Conservation (phyloP, 2,113 vertebrate genomes). For the Tragelaphus buxtoni region DNA sequence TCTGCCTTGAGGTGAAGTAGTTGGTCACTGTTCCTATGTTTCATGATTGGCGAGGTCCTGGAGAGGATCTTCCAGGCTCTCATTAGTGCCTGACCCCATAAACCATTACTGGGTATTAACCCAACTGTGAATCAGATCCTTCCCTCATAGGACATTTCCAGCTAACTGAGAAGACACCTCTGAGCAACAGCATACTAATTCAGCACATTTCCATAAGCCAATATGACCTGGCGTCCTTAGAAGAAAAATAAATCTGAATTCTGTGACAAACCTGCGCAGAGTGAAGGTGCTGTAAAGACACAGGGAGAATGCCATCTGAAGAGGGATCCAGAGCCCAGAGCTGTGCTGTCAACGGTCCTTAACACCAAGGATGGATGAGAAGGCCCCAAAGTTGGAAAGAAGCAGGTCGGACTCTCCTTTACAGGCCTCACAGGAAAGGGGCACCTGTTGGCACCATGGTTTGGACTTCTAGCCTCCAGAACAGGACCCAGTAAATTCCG, state of each 20-base stretch:
- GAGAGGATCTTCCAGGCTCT: neutral
- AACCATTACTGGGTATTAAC: neutral
- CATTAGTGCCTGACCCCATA: neutral
- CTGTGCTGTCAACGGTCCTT: fast-evolving
- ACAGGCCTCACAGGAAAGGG: neutral
- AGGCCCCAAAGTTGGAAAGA: no score
- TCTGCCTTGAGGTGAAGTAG: neutral
- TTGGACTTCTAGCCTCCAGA: neutral
- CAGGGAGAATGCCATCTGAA: no score
- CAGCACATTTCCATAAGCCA: neutral
- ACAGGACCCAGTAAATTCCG: neutral
- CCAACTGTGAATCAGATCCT: neutral
- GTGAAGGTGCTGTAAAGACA: neutral
- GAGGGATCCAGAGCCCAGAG: neutral
- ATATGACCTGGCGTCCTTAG: neutral
- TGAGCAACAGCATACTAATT: neutral
- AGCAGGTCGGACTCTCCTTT: neutral
- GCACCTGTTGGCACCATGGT: no score
- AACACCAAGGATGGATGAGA: fast-evolving
- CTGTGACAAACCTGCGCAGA: no score
- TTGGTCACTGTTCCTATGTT: neutral
- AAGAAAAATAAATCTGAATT: neutral
- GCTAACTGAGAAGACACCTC: neutral
- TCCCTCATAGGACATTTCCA: neutral
- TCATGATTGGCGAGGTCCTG: neutral